A percentile compares a stretch with the other conserved stretches of the same genome.
These are phyloP conservation scores for Microplitis deprimator DNA, from an alignment of 2,888 invertebrate species.

Conservation along the genomic window DNA sequence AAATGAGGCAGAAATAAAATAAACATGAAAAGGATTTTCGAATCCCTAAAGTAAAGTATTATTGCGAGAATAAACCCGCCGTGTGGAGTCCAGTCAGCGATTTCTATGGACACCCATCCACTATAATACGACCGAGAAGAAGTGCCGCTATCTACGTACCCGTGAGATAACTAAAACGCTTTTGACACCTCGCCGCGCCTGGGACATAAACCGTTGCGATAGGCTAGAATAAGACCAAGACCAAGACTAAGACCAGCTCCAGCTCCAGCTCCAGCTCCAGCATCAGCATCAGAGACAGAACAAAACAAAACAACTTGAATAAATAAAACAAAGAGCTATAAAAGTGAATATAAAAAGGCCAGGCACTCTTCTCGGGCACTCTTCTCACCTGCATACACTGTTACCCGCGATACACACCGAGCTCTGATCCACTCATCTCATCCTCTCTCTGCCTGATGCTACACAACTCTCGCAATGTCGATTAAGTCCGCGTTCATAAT, in stretches of 20 bases:
- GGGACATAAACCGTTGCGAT: conserved; percentile 58
- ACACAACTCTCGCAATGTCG: conserved; percentile 43
- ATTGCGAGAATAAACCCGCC: conserved; percentile 3
- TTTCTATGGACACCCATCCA: conserved; percentile 3
- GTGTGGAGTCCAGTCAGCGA: conserved; percentile 15
- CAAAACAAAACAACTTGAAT: neutral
- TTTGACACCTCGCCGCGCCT: conserved; percentile 58
- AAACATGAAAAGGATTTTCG: conserved; percentile 9
- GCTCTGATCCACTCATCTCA: neutral
- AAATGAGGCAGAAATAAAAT: conserved; percentile 5
- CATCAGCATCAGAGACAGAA: too few species aligned
- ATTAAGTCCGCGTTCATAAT: conserved; percentile 55
- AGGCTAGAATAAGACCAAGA: conserved; percentile 38
- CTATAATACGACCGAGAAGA: conserved; percentile 11
- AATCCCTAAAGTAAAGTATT: conserved; percentile 8
- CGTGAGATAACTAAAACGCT: conserved; percentile 61
- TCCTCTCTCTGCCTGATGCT: conserved; percentile 3
- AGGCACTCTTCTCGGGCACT: neutral
- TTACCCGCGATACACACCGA: neutral
- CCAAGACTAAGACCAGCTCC: neutral
- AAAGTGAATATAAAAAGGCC: neutral
- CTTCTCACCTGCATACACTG: neutral
- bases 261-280: too few species aligned
- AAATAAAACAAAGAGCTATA: neutral
- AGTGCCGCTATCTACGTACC: conserved; percentile 50